Conservation (phyloP, 2,888 invertebrate species). For the Dichetophora obliterata region DNA sequence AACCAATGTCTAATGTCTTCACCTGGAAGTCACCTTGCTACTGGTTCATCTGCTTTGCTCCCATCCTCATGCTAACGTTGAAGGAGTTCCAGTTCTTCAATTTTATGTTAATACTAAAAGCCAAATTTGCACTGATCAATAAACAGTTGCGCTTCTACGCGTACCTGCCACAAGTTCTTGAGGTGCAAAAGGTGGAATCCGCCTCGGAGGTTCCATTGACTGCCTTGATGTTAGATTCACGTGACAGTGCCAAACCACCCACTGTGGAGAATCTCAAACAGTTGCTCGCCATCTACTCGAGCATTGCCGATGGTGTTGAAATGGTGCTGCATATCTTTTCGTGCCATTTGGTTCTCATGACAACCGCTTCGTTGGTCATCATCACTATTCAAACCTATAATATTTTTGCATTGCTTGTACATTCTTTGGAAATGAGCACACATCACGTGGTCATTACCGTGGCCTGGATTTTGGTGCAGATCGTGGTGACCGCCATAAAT, state of each 20-base stretch:
- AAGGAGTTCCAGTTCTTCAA: conserved; percentile 60
- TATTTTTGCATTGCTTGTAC: conserved; percentile 54
- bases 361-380: conserved; percentile 55
- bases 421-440: conserved; percentile 50
- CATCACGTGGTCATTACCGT: conserved; percentile 53
- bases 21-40: conserved; percentile 50
- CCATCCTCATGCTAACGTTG: conserved; percentile 54
- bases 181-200: conserved; percentile 18
- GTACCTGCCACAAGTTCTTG: neutral
- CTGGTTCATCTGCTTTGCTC: conserved; percentile 60
- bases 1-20: conserved; percentile 37
- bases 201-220: conserved; percentile 37
- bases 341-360: conserved; percentile 55
- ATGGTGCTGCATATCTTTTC: conserved; percentile 54
- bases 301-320: conserved; percentile 53
- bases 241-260: conserved; percentile 1
- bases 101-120: conserved; percentile 55
- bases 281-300: conserved; percentile 53
- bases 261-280: conserved; percentile 47
- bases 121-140: conserved; percentile 54
- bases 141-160: conserved; percentile 46
- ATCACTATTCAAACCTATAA: conserved; percentile 60
- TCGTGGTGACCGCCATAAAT: conserved; percentile 55
- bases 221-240: neutral
- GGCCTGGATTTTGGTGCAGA: conserved; percentile 58